These are phyloP conservation scores for Neodiprion pinetum DNA, from an alignment of 1,140 invertebrate genomes.

Conservation along the genomic window DNA sequence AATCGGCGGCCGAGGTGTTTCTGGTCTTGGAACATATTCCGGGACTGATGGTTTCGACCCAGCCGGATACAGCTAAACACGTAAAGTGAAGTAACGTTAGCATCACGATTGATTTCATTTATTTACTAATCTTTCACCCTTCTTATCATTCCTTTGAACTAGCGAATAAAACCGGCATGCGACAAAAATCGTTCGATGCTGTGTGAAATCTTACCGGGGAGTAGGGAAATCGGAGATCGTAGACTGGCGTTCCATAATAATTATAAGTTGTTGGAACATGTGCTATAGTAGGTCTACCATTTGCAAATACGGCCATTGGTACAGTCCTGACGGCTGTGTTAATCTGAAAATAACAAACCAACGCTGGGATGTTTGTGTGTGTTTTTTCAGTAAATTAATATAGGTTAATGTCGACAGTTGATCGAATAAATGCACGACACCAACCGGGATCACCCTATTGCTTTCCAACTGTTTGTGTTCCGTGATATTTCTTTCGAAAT, in stretches of 20 bases:
- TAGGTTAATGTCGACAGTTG: no score
- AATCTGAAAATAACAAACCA: no score
- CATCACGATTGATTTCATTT: not conserved
- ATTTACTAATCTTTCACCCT: no score
- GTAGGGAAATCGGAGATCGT: constrained; percentile 36
- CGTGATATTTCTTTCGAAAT: no score
- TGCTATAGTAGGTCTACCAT: constrained; percentile 26
- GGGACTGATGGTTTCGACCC: constrained; percentile 24
- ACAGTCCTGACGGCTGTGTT: not conserved
- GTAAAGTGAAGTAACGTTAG: constrained; percentile 8
- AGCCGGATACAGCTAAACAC: constrained; percentile 29
- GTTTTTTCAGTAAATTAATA: no score
- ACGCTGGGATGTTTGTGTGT: no score
- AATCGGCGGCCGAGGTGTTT: constrained; percentile 18
- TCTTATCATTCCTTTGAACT: not conserved
- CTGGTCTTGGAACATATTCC: not conserved
- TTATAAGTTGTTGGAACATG: constrained; percentile 33
- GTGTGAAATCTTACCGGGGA: constrained; percentile 33
- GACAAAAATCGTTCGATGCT: not conserved
- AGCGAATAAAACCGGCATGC: constrained; percentile 3
- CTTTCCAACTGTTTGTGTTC: no score
- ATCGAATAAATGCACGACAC: no score
- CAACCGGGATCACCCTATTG: no score
- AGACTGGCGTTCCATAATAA: constrained; percentile 33
- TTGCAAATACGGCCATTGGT: constrained; percentile 21